Evolutionary conservation across 2,888 invertebrate species (phyloP), one percentile per base, ranked within the genome.

Genomic region (Uropetala carovei): DNA sequence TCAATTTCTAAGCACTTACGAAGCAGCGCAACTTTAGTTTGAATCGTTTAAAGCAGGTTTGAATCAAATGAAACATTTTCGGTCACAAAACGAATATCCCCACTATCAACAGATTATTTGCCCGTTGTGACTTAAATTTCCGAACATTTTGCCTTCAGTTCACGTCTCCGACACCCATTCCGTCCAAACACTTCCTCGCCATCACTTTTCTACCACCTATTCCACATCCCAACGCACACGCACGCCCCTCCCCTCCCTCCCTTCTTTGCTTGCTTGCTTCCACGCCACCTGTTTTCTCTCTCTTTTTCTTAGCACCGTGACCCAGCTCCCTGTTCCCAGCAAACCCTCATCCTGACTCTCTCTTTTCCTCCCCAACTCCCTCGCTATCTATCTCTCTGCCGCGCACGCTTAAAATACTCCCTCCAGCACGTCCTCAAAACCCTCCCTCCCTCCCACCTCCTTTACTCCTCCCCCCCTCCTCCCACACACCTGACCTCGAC

Each of bases 141-240:
- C 68, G n/a, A 68, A 68, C n/a, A 18, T 68, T 68, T 27, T 13
- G 75, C 75, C 75, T 75, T 75, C 75, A 75, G 13, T 27, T 22
- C 75, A 75, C 75, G 75, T 75, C 75, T 27, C 27, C 27, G 27
- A 27, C 75, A 75, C 75, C 75, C 22, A 75, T 75, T n/a, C 75
- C 75, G 75, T 75, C 75, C 75, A 75, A 75, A 75, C 27, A 75
- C 75, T 75, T 75, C 75, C 27, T 27, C 75, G 7, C 75, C 75
- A 22, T 75, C 75, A n/a, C 75, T 22, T 75, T 75, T 75, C n/a
- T 75, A 75, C 75, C 22, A 27, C 75, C n/a, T n/a, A 75, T 75
- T 75, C 43, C 43, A 43, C 43, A 43, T 43, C 75, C 22, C 75
- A 22, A 75, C 75, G 27, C 64, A 64, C 64, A 64, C 43, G 43